Base-by-base conservation (phyloP, 2,113 vertebrate genomes). In the Oreotrochilus melanogaster region DNA sequence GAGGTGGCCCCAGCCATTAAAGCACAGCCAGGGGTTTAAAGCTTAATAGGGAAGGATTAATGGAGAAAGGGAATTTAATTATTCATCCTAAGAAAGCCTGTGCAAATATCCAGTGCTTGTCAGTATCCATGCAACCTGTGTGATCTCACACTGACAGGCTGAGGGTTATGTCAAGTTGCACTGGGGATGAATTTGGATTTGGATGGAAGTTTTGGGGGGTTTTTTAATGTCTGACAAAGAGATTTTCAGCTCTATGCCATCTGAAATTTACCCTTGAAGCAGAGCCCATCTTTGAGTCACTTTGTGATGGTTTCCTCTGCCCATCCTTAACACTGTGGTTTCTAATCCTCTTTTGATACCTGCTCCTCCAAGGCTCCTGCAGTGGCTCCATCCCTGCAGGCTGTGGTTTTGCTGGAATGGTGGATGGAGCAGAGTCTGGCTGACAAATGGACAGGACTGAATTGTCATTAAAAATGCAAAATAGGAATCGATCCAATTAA, bases 1-100 rank as follows among this genome's bases (percentile, higher is more conserved):
- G 69, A 66, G 33, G 18, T 14, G 47, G 60, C 48, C 60, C 7
- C 57, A 37, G 86, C 84, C 83, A 19, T 91, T 81, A 64, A 78
- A 72, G 66, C 72, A 58, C 67, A 81, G 53, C 60, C 76, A 11
- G 1, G 35, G 47, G 25, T 43, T 81, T 78, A 91, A 91, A 64
- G 72, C 86, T 89, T 75, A 74, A 86, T 60, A 81, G 83, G 60
- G 72, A 71, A 60, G 42, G 65, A 94, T 81, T 93, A 92, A 81
- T 95, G 92, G 91, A 71, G 76, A 57, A 93, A 93, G 35, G 58
- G n/a, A 91, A 69, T 93, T 94, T 70, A 95, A 96, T 95, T 93
- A 93, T 87, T 95, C 94, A 89, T 42, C 86, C 86, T 53, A 51
- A 88, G 88, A 74, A 86, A 85, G 72, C 93, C 47, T 95, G 93